Conservation (phyloP, 2,113 vertebrate species). For the Plectropomus leopardus region DNA sequence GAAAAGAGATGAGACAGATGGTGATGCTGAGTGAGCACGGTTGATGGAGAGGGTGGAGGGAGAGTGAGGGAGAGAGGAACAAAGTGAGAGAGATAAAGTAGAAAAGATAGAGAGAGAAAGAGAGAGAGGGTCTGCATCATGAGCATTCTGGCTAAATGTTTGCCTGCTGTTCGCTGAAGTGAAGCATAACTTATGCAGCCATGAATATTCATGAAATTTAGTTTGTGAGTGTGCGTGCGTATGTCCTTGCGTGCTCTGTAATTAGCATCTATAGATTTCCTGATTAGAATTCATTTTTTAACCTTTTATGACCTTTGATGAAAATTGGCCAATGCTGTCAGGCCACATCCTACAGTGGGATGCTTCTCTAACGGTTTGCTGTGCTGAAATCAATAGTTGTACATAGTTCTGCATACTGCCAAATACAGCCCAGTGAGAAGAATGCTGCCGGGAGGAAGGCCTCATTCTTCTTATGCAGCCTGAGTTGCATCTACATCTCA, state of each 20-base stretch:
- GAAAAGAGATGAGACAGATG: slow-evolving; percentile 72
- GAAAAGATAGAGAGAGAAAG: neutral
- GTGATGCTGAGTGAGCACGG: slow-evolving; percentile 61
- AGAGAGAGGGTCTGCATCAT: slow-evolving; percentile 36
- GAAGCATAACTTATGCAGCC: slow-evolving; percentile 64
- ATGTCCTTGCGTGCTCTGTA: slow-evolving; percentile 49
- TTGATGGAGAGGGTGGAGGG: slow-evolving; percentile 50
- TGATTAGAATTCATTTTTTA: slow-evolving; percentile 67
- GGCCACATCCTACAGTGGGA: slow-evolving; percentile 20
- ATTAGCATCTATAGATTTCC: slow-evolving; percentile 75
- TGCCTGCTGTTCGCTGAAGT: slow-evolving; percentile 73
- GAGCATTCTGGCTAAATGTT: slow-evolving; percentile 70
- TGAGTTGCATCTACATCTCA: slow-evolving; percentile 24
- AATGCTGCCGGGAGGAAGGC: slow-evolving; percentile 18
- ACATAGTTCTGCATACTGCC: slow-evolving; percentile 4
- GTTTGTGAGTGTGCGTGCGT: slow-evolving; percentile 35
- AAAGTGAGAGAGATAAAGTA: neutral
- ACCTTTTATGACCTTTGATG: slow-evolving; percentile 72
- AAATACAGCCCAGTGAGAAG: slow-evolving; percentile 19
- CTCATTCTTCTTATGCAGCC: slow-evolving; percentile 1
- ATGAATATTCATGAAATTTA: slow-evolving; percentile 80
- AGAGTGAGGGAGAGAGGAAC: neutral
- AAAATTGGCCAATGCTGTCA: slow-evolving; percentile 43
- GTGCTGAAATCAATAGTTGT: slow-evolving; percentile 35
- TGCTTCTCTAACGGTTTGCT: slow-evolving; percentile 26